phyloP scores from a whole-genome alignment of 2,113 vertebrate species.

The Mohoua ochrocephala region DNA sequence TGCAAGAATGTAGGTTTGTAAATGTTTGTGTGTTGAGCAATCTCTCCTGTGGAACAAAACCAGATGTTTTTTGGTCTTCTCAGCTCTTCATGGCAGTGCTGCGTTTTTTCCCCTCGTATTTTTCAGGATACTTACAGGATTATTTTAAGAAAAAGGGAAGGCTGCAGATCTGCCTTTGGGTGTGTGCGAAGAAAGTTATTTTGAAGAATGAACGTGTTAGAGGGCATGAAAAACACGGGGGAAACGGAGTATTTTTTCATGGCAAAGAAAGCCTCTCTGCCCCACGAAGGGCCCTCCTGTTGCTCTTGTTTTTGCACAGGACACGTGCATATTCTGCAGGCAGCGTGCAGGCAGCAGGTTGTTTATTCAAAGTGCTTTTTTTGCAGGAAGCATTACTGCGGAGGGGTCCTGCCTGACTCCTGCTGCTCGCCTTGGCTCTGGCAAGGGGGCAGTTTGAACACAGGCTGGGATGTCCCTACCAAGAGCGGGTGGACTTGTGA shows the following conservation, averaged over 20 bases:
- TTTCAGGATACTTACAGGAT: slow-evolving; percentile 21
- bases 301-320: background rate
- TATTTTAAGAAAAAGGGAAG: slow-evolving; percentile 30
- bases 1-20: slow-evolving; percentile 51
- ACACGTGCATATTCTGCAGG: background rate
- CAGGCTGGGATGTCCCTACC: fast-evolving
- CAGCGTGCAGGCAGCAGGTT: background rate
- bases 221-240: slow-evolving; percentile 20
- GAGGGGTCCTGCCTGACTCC: background rate
- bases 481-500: background rate
- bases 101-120: background rate
- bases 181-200: slow-evolving; percentile 43
- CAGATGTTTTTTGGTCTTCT: slow-evolving; percentile 68
- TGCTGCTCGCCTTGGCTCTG: fast-evolving
- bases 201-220: slow-evolving; percentile 26
- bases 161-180: slow-evolving; percentile 22
- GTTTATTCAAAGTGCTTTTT: background rate
- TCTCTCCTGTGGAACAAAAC: slow-evolving; percentile 56
- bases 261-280: background rate
- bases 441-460: background rate
- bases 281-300: background rate
- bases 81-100: background rate
- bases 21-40: slow-evolving; percentile 62
- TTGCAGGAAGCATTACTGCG: background rate
- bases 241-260: background rate